Evolutionary conservation across 1,140 invertebrate genomes (phyloP), one percentile per base, ranked within the genome.

Genomic region (Mactra quadrangularis): DNA sequence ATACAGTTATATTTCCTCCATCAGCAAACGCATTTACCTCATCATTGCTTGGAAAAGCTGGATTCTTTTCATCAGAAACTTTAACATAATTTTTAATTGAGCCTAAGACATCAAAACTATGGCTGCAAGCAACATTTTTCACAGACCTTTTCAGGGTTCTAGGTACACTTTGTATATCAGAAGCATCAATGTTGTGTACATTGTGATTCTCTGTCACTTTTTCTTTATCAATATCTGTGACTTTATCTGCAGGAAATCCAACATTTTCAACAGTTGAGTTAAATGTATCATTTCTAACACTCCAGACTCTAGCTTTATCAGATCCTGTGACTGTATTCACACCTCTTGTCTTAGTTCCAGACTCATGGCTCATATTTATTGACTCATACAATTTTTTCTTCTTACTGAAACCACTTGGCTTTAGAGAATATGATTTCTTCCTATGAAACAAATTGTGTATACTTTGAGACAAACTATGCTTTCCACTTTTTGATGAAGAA

Each of bases 261-360:
- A 6, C 6, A 41, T 41, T 68, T 31, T 68, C 64, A 45, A 68
- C 45, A 3, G 64, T 38, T 25, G 64, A 68, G 47, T 45, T 68
- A 17, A 41, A 68, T 27, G 45, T n/a, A 19, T 38, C 47, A 68
- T 68, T 68, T 68, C 64, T 68, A 3, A 68, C 64, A 50, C 64
- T 68, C 64, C 64, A 68, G 0, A 68, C 64, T 13, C 64, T 68
- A 17, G 64, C 64, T 50, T 25, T 68, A 11, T 41, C 33, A 29
- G 45, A 50, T 45, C 45, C 45, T 1, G 35, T 64, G 33, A 22
- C 38, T 25, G 19, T 19, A 29, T n/a, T 29, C 1, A 50, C 1
- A n/a, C 13, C 64, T 47, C 7, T 25, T 29, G 3, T 41, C 31
- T 68, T 41, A 7, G 38, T 7, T 41, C 15, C 15, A 7, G 38